A percentile compares a stretch with the other conserved stretches of the same genome.
phyloP scores from a whole-genome alignment of 2,888 invertebrate species.

The Callinectes sapidus region DNA sequence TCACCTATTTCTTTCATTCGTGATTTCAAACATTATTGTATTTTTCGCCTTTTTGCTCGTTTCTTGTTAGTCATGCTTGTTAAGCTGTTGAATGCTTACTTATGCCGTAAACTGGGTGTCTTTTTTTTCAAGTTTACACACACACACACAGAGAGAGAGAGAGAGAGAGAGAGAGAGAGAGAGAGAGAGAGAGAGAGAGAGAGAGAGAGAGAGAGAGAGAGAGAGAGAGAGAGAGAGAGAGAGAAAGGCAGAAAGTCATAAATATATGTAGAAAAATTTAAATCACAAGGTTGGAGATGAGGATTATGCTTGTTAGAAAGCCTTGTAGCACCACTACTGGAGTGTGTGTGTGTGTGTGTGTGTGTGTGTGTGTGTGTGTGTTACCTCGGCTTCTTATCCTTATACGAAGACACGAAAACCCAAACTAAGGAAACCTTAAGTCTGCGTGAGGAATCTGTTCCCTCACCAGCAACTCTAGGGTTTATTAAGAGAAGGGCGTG shows the following conservation, averaged over 20 bases:
- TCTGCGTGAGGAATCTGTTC: background rate
- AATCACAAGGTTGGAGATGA: background rate
- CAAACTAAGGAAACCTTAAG: background rate
- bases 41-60: background rate
- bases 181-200: constrained; percentile 6
- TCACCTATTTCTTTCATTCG: background rate
- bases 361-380: constrained; percentile 14
- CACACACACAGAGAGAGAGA: no score
- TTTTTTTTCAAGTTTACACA: background rate
- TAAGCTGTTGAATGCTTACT: background rate
- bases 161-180: constrained; percentile 14
- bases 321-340: background rate
- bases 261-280: background rate
- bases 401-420: background rate
- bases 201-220: constrained; percentile 12
- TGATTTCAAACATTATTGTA: background rate
- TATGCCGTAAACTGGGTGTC: background rate
- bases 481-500: background rate
- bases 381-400: background rate
- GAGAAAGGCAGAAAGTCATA: background rate
- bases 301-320: background rate
- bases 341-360: background rate
- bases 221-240: background rate
- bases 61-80: background rate
- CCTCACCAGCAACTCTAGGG: background rate